Evolutionary conservation across 2,797 vertebrate genomes (phyloP).

Genomic region (Lacerta bilineata): DNA sequence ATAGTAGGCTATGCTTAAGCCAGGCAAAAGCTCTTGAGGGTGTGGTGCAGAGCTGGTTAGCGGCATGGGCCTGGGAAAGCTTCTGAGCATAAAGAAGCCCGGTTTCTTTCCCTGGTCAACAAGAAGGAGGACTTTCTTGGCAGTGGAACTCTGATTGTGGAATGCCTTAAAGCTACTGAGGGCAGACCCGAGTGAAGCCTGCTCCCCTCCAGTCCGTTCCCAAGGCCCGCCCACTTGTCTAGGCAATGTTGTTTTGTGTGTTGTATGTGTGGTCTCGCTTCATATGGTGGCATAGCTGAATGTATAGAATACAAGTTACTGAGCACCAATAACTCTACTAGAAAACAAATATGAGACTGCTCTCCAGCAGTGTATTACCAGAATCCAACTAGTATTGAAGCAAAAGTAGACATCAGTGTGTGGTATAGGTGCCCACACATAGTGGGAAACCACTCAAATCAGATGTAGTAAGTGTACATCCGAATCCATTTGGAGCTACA

Average conservation of each 20-base stretch:
- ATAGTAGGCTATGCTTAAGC: too few relatives aligned
- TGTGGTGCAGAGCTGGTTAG: too few relatives aligned
- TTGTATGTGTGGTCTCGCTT: background rate
- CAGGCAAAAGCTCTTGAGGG: too few relatives aligned
- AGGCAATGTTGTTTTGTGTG: background rate
- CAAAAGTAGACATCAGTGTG: background rate
- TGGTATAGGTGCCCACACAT: background rate
- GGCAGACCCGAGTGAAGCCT: too few relatives aligned
- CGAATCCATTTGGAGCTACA: constrained; percentile 30
- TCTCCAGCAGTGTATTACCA: background rate
- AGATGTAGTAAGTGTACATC: background rate
- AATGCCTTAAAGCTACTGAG: background rate
- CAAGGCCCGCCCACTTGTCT: background rate
- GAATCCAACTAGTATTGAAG: background rate
- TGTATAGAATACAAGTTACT: background rate
- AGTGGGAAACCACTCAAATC: background rate
- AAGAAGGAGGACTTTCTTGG: background rate
- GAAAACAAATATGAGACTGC: too few relatives aligned
- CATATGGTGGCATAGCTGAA: background rate
- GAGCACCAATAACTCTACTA: background rate
- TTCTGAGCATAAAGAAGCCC: too few relatives aligned
- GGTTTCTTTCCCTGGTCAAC: background rate
- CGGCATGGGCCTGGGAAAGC: too few relatives aligned
- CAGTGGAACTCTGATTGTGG: background rate
- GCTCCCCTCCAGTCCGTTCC: too few relatives aligned